Percentiles rank a stretch among this genome's conserved stretches.
phyloP scores from a whole-genome alignment of 2,888 invertebrate species.

The Cotesia congregata region DNA sequence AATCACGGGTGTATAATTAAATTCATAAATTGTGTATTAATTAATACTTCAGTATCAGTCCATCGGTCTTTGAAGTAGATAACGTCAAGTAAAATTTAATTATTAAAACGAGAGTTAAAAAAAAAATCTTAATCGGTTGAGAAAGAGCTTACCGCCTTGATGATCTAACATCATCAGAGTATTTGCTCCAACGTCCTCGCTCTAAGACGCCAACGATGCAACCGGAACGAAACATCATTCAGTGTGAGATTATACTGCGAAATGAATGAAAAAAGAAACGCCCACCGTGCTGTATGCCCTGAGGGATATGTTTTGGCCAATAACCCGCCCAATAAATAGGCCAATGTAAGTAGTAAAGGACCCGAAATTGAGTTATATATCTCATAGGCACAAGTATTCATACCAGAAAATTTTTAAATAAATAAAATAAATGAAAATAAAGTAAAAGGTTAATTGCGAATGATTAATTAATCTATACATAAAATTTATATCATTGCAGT shows the following conservation, averaged over 20 bases:
- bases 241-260: constrained; percentile 61
- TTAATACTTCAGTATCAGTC: constrained; percentile 28
- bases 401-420: constrained; percentile 45
- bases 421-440: constrained; percentile 42
- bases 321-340: constrained; percentile 11
- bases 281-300: constrained; percentile 51
- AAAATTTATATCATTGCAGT: constrained; percentile 2
- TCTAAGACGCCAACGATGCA: constrained; percentile 77
- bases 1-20: not conserved
- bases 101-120: constrained; percentile 35
- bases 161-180: constrained; percentile 90
- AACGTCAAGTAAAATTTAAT: constrained; percentile 11
- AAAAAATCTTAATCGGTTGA: constrained; percentile 32
- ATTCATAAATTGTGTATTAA: not conserved
- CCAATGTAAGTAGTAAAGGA: not conserved
- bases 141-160: constrained; percentile 90
- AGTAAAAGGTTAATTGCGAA: constrained; percentile 49
- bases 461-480: constrained; percentile 54
- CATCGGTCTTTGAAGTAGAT: constrained; percentile 40
- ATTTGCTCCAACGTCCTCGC: constrained; percentile 92
- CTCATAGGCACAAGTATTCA: constrained; percentile 40
- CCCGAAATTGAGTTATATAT: not conserved
- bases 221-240: constrained; percentile 63
- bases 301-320: constrained; percentile 37
- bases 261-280: constrained; percentile 56